phyloP scores from a whole-genome alignment of 2,113 vertebrate genomes.

The Pygathrix nemaeus region DNA sequence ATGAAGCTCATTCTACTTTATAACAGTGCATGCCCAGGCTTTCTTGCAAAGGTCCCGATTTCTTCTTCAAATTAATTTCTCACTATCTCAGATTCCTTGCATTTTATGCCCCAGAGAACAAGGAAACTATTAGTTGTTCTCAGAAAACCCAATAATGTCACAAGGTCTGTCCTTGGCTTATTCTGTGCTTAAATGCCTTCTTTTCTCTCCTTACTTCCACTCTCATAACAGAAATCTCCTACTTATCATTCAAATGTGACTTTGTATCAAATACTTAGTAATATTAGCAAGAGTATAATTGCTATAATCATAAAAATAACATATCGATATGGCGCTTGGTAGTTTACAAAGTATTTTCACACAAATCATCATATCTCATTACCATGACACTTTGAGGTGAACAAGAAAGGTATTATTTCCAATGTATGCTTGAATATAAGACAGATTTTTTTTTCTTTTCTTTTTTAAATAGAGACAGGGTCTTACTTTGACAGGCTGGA shows the following conservation, averaged over 20 bases:
- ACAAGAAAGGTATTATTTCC: not conserved
- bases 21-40: not conserved
- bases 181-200: not conserved
- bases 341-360: not conserved
- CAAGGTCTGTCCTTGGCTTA: not conserved
- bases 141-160: not conserved
- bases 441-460: too few species aligned
- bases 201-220: not conserved
- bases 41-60: not conserved
- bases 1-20: too few species aligned
- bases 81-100: not conserved
- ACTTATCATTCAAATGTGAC: not conserved
- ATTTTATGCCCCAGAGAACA: not conserved
- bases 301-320: not conserved
- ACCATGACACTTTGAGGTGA: not conserved
- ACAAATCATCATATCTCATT: not conserved
- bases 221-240: not conserved
- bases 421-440: not conserved
- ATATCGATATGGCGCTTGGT: not conserved
- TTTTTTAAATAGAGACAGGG: too few species aligned
- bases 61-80: not conserved
- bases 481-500: too few species aligned
- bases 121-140: not conserved
- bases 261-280: not conserved
- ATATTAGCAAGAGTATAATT: not conserved